Evolutionary conservation across 2,888 invertebrate genomes (phyloP), one percentile per base, ranked within the genome.

Genomic region (Troilus luridus): DNA sequence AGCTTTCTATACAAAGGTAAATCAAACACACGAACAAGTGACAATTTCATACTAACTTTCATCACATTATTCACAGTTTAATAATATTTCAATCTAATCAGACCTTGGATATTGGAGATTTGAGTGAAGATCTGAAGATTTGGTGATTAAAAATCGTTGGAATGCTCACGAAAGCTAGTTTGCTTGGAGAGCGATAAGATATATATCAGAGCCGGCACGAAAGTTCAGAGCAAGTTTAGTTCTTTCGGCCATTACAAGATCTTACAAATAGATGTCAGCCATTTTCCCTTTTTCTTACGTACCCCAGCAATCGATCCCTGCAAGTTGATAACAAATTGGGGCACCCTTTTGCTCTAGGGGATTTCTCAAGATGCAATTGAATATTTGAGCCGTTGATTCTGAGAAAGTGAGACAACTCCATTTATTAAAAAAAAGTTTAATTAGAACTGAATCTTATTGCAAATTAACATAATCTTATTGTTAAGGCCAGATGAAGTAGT

Each of bases 141-240:
- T 77, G 27, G 17, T 77, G 41, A 77, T 77, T 41, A 77, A 77
- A 27, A 41, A 77, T 77, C 72, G 41, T 41, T 77, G 7, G 24
- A 77, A 77, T 41, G 72, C 56, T 58, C 56, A 58, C 56, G 85
- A 85, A 56, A 85, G 56, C 85, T 85, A 11, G 56, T 85, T 85
- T 54, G 56, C 85, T 85, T 85, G 56, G n/a, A 72, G 41, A 91
- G 72, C 59, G 24, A 88, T 67, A 60, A 60, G 67, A 90, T 77
- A 58, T 77, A 21, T 91, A 85, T 85, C 85, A n/a, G 12, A 21
- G 21, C 85, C 11, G 56, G 56, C 85, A 85, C 85, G 85, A 58
- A 58, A 85, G 85, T 54, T 85, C n/a, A 12, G n/a, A n/a, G 41
- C 21, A 77, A 77, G 72, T 77, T 77, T 77, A 77, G 27, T 41